Conservation (phyloP, 1,140 invertebrate species). For the Drosophila grimshawi region DNA sequence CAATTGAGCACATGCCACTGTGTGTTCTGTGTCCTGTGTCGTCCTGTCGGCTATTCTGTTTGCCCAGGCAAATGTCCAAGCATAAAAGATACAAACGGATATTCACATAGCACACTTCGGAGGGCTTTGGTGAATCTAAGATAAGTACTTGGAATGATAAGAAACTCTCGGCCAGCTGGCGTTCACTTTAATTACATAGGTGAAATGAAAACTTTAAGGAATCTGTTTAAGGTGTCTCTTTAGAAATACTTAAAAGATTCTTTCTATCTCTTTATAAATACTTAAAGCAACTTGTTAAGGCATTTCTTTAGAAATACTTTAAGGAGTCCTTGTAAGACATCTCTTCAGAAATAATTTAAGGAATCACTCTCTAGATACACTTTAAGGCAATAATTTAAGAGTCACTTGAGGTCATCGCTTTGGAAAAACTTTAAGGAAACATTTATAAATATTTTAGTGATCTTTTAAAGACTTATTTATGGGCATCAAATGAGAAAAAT, state of each 20-base stretch:
- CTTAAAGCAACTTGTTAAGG: not conserved
- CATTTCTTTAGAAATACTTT: not conserved
- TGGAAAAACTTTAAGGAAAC: too few species aligned
- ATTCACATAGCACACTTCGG: slow-evolving; percentile 8
- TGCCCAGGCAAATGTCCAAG: slow-evolving; percentile 19
- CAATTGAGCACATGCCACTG: slow-evolving; percentile 52
- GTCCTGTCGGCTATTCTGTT: slow-evolving; percentile 12
- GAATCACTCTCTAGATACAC: not conserved
- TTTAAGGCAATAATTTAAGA: not conserved
- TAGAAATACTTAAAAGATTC: too few species aligned
- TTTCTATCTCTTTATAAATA: too few species aligned
- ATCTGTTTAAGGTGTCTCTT: too few species aligned
- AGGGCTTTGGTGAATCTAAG: slow-evolving; percentile 1
- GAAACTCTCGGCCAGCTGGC: not conserved
- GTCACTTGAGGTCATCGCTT: too few species aligned
- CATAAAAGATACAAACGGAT: slow-evolving; percentile 41
- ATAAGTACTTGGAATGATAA: slow-evolving; percentile 1
- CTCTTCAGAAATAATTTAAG: too few species aligned
- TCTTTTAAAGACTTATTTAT: too few species aligned
- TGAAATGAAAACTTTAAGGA: not conserved
- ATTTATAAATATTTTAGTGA: too few species aligned
- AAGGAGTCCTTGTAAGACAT: too few species aligned
- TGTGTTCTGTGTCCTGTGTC: not conserved
- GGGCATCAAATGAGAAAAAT: too few species aligned
- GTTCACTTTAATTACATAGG: not conserved